Percentiles rank a stretch among this genome's conserved stretches.
phyloP scores from a whole-genome alignment of 2,113 vertebrate genomes.

The Ailuropoda melanoleuca region DNA sequence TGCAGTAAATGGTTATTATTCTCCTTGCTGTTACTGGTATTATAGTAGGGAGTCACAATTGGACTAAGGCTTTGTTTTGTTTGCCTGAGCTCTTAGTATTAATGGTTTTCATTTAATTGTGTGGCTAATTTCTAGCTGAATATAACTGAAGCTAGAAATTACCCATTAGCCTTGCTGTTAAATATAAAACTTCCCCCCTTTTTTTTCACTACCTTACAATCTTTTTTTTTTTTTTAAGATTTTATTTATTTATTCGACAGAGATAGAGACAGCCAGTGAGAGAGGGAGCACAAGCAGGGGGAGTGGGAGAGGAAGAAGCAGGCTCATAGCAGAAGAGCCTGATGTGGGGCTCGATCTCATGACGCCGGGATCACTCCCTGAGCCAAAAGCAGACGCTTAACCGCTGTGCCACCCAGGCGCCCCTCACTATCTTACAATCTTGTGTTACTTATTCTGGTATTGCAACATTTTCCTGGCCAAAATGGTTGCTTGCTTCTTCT shows the following conservation, averaged over 20 bases:
- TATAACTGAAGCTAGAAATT: constrained; percentile 36
- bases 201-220: no score
- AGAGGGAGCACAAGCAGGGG: no score
- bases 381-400: no score
- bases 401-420: no score
- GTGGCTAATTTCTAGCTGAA: constrained; percentile 5
- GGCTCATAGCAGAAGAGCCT: no score
- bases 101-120: constrained; percentile 16
- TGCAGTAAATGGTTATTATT: background rate
- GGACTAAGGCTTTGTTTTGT: background rate
- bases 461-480: background rate
- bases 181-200: background rate
- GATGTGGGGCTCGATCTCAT: no score
- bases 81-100: background rate
- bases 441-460: background rate
- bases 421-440: background rate
- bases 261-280: no score
- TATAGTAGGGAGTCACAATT: background rate
- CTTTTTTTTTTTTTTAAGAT: no score
- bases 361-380: no score
- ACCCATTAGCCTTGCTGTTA: constrained; percentile 22
- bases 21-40: background rate
- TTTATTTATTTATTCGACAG: no score
- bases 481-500: background rate
- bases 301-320: no score